These are phyloP conservation scores for Brevimyrus niger DNA, from an alignment of 2,113 vertebrate genomes.

Conservation along the genomic window DNA sequence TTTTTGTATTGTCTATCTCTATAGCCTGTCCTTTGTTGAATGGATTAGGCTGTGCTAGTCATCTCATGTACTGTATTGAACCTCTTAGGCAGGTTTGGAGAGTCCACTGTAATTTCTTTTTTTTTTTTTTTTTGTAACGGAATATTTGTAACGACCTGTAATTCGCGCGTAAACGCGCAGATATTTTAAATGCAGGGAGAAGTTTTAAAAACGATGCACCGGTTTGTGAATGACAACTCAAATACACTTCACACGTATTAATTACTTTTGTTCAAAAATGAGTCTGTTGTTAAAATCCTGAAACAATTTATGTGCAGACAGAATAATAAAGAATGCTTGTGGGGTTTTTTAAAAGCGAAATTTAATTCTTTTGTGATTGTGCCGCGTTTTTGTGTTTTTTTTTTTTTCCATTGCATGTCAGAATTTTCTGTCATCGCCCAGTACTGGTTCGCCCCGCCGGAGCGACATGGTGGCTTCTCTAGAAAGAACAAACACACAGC, in stretches of 20 bases:
- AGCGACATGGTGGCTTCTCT: not conserved
- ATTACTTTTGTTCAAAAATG: not conserved
- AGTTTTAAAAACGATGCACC: not conserved
- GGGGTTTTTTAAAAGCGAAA: not conserved
- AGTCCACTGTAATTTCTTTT: not conserved
- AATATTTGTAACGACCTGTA: not conserved
- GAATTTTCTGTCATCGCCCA: not conserved
- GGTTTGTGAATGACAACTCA: not conserved
- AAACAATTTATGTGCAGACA: not conserved
- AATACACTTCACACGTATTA: not conserved
- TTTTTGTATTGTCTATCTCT: not conserved
- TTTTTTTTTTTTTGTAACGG: not conserved
- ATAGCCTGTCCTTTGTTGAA: not conserved
- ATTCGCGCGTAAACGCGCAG: not conserved
- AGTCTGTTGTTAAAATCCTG: not conserved
- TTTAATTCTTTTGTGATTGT: not conserved
- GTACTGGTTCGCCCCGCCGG: not conserved
- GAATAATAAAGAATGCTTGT: not conserved
- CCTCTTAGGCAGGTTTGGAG: not conserved
- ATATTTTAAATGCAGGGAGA: not conserved
- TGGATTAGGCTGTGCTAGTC: not conserved
- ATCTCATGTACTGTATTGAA: not conserved
- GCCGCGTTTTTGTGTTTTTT: not conserved
- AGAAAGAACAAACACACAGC: not conserved
- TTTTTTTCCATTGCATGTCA: not conserved